A percentile compares a stretch with the other conserved stretches of the same genome.
These are phyloP conservation scores for Drosophila prosaltans DNA, from an alignment of 1,140 invertebrate species.

Conservation along the genomic window DNA sequence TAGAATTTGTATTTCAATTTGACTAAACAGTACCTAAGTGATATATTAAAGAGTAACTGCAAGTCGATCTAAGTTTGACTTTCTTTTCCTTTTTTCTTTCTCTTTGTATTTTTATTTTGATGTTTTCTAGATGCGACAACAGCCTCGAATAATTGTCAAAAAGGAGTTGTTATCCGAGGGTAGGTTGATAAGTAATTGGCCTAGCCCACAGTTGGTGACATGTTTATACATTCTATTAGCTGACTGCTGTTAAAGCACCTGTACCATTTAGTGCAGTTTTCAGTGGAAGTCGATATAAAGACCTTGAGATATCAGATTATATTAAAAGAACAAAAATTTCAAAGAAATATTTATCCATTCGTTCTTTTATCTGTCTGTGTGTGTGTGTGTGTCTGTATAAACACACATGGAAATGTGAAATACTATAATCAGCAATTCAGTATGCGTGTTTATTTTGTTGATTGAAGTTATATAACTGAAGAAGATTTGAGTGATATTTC, in stretches of 20 bases:
- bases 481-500: too few relatives aligned
- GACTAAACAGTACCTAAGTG: too few relatives aligned
- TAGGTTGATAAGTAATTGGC: background rate
- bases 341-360: background rate
- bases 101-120: too few relatives aligned
- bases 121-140: conserved; percentile 1
- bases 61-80: background rate
- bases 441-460: too few relatives aligned
- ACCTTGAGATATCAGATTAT: background rate
- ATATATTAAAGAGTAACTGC: background rate
- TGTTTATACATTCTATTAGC: conserved; percentile 10
- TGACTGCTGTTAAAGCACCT: background rate
- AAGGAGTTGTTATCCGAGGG: background rate
- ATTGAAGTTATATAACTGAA: too few relatives aligned
- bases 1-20: too few relatives aligned
- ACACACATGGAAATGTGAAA: too few relatives aligned
- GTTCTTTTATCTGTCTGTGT: background rate
- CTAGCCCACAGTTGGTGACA: background rate
- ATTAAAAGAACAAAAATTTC: background rate
- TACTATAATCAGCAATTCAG: too few relatives aligned
- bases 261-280: background rate
- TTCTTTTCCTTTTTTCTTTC: too few relatives aligned
- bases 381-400: too few relatives aligned
- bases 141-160: background rate
- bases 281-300: background rate